These are phyloP conservation scores for Phengaris arion DNA, from an alignment of 2,888 invertebrate genomes.

Conservation along the genomic window DNA sequence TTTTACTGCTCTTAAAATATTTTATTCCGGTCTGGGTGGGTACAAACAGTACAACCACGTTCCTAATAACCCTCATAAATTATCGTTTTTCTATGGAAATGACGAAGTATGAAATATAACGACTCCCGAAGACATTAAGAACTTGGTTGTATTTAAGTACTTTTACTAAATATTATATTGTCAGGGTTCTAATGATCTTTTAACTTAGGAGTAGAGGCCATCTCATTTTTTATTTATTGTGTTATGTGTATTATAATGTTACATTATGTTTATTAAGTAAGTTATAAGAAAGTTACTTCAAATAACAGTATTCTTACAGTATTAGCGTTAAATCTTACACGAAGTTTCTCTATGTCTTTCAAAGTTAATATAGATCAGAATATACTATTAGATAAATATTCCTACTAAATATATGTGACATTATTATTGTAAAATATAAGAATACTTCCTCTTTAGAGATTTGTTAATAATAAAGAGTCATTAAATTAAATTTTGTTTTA, in stretches of 20 bases:
- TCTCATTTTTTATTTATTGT: background rate
- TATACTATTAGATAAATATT: constrained; percentile 31
- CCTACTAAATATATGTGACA: constrained; percentile 46
- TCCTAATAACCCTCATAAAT: too few species aligned
- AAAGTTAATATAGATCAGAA: constrained; percentile 1
- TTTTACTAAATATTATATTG: too few species aligned
- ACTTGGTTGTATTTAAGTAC: too few species aligned
- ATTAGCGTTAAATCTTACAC: background rate
- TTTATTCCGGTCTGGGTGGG: too few species aligned
- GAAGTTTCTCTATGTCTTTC: constrained; percentile 13
- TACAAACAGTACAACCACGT: too few species aligned
- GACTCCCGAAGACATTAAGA: too few species aligned
- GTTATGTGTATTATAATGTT: constrained; percentile 32
- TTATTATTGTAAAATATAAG: constrained; percentile 53
- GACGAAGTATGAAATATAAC: too few species aligned
- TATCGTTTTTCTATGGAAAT: too few species aligned
- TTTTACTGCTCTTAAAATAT: too few species aligned
- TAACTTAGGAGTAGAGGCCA: background rate
- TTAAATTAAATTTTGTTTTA: constrained; percentile 54
- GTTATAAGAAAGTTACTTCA: background rate
- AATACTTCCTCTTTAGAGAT: constrained; percentile 74
- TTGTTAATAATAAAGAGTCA: constrained; percentile 75
- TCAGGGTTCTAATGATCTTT: background rate
- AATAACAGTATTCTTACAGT: constrained; percentile 7
- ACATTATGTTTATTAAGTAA: background rate